phyloP scores from a whole-genome alignment of 1,140 invertebrate species.

The Popillia japonica region DNA sequence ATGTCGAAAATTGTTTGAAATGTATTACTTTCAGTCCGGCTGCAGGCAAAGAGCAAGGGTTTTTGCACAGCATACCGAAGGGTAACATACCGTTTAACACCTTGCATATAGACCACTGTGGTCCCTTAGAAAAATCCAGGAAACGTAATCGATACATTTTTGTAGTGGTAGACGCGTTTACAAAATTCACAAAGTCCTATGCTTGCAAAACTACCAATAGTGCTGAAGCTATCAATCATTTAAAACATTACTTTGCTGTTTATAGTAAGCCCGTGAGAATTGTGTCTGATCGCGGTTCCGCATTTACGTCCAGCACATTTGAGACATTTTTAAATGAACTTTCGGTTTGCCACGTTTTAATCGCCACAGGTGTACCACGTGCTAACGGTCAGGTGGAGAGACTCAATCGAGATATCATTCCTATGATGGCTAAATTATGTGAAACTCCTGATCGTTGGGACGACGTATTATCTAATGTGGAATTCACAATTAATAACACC shows the following conservation, averaged over 20 bases:
- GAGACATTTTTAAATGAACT: not conserved
- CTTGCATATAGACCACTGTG: slow-evolving; percentile 54
- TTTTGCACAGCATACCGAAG: slow-evolving; percentile 51
- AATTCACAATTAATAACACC: too few species aligned
- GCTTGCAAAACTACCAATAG: slow-evolving; percentile 38
- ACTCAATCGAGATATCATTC: not conserved
- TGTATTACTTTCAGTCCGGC: slow-evolving; percentile 50
- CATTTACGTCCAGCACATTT: slow-evolving; percentile 45
- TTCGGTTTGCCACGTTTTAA: not conserved
- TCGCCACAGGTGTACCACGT: slow-evolving; percentile 13
- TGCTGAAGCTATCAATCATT: slow-evolving; percentile 43
- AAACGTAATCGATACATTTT: slow-evolving; percentile 47
- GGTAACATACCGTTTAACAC: slow-evolving; percentile 52
- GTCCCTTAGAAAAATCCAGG: slow-evolving; percentile 45
- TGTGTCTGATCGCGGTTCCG: slow-evolving; percentile 45
- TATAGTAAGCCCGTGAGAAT: slow-evolving; percentile 44
- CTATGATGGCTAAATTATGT: not conserved
- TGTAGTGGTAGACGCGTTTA: slow-evolving; percentile 50
- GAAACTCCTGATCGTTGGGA: too few species aligned
- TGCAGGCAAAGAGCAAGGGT: slow-evolving; percentile 49
- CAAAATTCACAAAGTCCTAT: slow-evolving; percentile 50
- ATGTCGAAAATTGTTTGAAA: slow-evolving; percentile 51
- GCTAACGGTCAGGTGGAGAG: slow-evolving; percentile 34
- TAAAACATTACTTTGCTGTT: slow-evolving; percentile 44
- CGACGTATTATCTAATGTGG: too few species aligned